Conservation (phyloP, 1,140 invertebrate species). For the Diorhabda carinulata region DNA sequence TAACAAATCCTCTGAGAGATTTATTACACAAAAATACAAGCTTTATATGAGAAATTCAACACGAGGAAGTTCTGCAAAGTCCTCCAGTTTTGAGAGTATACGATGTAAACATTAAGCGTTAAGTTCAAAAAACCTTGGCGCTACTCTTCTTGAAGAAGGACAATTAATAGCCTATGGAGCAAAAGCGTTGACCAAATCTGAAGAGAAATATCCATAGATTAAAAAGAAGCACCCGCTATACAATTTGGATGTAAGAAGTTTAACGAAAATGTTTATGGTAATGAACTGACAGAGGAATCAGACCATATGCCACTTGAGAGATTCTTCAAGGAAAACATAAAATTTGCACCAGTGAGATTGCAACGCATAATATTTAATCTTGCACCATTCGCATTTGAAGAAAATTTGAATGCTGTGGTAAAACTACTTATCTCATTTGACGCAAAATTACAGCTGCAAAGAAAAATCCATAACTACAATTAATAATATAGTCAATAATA, state of each 20-base stretch:
- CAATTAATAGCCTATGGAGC: constrained; percentile 38
- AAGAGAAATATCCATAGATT: constrained; percentile 41
- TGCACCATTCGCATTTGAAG: background rate
- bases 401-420: too few species aligned
- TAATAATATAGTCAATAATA: too few species aligned
- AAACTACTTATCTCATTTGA: too few species aligned
- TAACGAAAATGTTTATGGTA: constrained; percentile 38
- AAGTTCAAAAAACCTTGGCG: constrained; percentile 29
- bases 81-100: background rate
- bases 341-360: constrained; percentile 42
- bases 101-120: constrained; percentile 13
- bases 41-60: too few species aligned
- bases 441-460: too few species aligned
- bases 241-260: constrained; percentile 31
- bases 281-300: constrained; percentile 40
- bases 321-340: constrained; percentile 48
- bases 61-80: too few species aligned
- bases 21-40: too few species aligned
- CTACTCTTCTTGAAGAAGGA: constrained; percentile 34
- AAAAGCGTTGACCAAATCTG: constrained; percentile 38
- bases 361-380: constrained; percentile 19
- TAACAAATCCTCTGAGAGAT: too few species aligned
- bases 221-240: constrained; percentile 46
- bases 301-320: constrained; percentile 40
- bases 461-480: too few species aligned